phyloP scores from a whole-genome alignment of 2,888 invertebrate genomes.

The Arrhopalites spinosus region DNA sequence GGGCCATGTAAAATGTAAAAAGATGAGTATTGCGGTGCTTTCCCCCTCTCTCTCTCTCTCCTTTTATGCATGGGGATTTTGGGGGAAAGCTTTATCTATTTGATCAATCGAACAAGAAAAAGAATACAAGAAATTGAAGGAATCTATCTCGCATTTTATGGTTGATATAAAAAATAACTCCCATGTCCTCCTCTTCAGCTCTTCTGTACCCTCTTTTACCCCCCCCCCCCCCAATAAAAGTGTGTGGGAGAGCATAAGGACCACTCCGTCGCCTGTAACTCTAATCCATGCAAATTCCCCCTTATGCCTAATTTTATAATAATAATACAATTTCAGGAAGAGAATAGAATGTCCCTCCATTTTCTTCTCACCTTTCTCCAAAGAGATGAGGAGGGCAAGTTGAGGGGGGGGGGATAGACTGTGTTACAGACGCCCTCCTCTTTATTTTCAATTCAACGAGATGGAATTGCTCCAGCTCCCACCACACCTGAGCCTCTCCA shows the following conservation, averaged over 20 bases:
- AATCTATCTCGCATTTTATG: constrained; percentile 37
- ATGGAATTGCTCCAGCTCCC: neutral
- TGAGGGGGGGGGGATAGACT: neutral
- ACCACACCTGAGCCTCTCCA: constrained; percentile 20
- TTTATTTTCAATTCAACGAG: constrained; percentile 7
- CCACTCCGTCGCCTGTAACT: too few relatives aligned
- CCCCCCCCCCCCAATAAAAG: neutral
- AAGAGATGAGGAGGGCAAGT: neutral
- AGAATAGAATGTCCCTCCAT: neutral
- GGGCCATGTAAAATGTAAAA: neutral
- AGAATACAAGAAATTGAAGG: constrained; percentile 34
- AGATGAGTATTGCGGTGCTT: constrained; percentile 16
- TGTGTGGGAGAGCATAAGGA: constrained; percentile 20
- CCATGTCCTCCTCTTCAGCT: neutral
- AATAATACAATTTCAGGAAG: constrained; percentile 29
- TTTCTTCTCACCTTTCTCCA: neutral
- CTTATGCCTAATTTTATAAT: constrained; percentile 40
- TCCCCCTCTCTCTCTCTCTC: neutral
- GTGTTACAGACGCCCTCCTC: neutral
- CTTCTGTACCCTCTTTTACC: neutral
- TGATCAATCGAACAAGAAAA: constrained; percentile 36
- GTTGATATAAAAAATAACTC: constrained; percentile 35
- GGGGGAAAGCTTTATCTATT: constrained; percentile 31
- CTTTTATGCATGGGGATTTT: constrained; percentile 7
- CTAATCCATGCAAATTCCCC: constrained; percentile 31